phyloP scores from a whole-genome alignment of 2,797 vertebrate genomes.

The Lithobates sylvaticus region DNA sequence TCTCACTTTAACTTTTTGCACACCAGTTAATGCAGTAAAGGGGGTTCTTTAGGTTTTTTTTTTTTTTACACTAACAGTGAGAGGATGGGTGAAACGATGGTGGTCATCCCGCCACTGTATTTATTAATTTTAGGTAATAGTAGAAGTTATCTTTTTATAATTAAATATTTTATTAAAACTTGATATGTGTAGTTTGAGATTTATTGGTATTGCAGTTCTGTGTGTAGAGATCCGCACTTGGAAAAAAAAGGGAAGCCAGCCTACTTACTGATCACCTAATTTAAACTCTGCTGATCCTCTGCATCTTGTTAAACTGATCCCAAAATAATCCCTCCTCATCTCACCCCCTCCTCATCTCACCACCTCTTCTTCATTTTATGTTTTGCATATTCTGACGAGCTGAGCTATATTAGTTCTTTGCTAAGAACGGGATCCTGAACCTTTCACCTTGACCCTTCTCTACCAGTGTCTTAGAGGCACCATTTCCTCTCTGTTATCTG shows the following conservation, averaged over 20 bases:
- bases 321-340: conserved; percentile 35
- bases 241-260: not conserved
- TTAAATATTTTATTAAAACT: conserved; percentile 56
- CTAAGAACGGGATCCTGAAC: conserved; percentile 17
- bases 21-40: not conserved
- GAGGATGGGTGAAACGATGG: not conserved
- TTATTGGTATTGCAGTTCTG: not conserved
- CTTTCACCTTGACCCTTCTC: conserved; percentile 19
- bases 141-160: conserved; percentile 39
- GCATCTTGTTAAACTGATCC: conserved; percentile 55
- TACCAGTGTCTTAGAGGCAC: not conserved
- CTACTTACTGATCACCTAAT: conserved; percentile 35
- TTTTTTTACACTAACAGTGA: not conserved
- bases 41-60: not conserved
- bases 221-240: not conserved
- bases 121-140: conserved; percentile 39
- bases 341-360: conserved; percentile 14
- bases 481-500: not conserved
- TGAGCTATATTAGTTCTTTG: not conserved
- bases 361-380: not conserved
- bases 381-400: conserved; percentile 46
- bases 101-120: conserved; percentile 13
- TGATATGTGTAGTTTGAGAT: not conserved
- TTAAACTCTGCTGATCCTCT: conserved; percentile 49
- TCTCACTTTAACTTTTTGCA: not conserved